Evolutionary conservation across 2,888 invertebrate species (phyloP).

Genomic region (Pachydiplax longipennis): DNA sequence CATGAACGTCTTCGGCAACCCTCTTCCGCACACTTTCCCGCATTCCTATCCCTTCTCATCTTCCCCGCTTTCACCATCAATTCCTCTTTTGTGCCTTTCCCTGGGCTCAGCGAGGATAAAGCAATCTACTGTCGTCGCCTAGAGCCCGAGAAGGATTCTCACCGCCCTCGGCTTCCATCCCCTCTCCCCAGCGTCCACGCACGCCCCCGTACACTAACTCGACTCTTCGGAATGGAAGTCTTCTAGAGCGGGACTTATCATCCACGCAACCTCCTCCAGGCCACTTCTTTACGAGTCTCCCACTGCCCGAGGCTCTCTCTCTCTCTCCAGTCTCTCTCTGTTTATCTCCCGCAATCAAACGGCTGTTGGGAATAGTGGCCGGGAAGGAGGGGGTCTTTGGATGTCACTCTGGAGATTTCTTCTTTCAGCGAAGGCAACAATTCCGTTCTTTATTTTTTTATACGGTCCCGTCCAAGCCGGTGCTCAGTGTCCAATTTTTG

Average conservation of each 20-base stretch:
- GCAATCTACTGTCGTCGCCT: conserved; percentile 38
- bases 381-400: background rate
- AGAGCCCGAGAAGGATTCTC: background rate
- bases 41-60: background rate
- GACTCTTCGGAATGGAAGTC: background rate
- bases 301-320: background rate
- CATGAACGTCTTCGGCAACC: background rate
- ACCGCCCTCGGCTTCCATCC: background rate
- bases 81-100: background rate
- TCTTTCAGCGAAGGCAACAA: background rate
- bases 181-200: background rate
- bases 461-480: background rate
- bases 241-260: conserved; percentile 15
- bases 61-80: background rate
- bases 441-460: background rate
- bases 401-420: conserved; percentile 19
- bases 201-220: background rate
- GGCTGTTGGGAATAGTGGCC: background rate
- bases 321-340: background rate
- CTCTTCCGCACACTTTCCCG: background rate
- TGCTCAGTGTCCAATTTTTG: too few species aligned
- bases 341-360: conserved; percentile 38
- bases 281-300: conserved; percentile 7
- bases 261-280: background rate
- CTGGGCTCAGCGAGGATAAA: conserved; percentile 27